A percentile compares a stretch with the other conserved stretches of the same genome.
These are phyloP conservation scores for Trichoplusia ni DNA, from an alignment of 1,140 invertebrate species.

Conservation along the genomic window DNA sequence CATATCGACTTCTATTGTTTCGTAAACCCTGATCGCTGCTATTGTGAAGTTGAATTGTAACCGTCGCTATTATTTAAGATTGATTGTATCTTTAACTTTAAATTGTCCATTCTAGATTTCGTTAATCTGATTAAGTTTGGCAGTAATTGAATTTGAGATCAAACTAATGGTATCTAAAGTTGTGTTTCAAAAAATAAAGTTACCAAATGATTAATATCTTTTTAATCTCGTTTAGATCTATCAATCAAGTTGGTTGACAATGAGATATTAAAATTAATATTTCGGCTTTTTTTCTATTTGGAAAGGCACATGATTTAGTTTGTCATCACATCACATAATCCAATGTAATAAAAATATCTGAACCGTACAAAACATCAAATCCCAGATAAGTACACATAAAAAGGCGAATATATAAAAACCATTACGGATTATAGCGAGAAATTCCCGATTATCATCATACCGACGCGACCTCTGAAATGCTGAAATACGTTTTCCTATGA, in stretches of 20 bases:
- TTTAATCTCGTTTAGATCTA: too few species aligned
- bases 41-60: not conserved
- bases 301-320: too few species aligned
- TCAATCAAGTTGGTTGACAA: too few species aligned
- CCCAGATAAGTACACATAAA: not conserved
- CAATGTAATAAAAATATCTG: not conserved
- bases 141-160: too few species aligned
- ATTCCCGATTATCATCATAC: not conserved
- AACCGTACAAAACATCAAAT: not conserved
- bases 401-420: not conserved
- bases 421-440: not conserved
- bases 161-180: too few species aligned
- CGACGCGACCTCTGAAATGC: not conserved
- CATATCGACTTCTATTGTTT: slow-evolving; percentile 6
- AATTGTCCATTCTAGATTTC: not conserved
- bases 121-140: not conserved
- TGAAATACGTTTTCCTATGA: not conserved
- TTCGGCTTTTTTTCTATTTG: too few species aligned
- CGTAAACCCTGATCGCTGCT: not conserved
- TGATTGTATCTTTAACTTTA: not conserved
- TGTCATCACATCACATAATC: too few species aligned
- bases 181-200: too few species aligned
- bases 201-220: too few species aligned
- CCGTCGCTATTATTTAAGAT: slow-evolving; percentile 4
- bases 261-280: too few species aligned